Evolutionary conservation across 2,113 vertebrate species (phyloP), one percentile per base, ranked within the genome.

Genomic region (Clupea harengus): DNA sequence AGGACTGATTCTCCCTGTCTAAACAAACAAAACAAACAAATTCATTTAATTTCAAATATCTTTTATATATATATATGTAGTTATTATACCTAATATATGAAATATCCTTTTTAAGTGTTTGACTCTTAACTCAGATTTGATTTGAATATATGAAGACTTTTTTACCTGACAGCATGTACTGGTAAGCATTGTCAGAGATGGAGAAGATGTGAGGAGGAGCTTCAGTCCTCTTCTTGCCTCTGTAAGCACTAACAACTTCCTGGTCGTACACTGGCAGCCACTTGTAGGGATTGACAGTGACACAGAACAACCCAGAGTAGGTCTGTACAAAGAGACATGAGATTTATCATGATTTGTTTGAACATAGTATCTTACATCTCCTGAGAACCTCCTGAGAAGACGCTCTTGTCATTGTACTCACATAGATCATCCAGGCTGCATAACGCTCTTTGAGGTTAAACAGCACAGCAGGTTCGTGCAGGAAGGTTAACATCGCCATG

Each of bases 161-260:
- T 32, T 91, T 89, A 97, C 96, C 96, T 89, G 96, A 89, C 89
- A 96, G 91, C 97, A 97, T 97, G 94, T 96, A 94, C 93, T 97
- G 97, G 3, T 97, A 97, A 82, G 95, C 97, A 0, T 96, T 97
- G 90, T 97, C 97, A 9, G 97, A 97, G 94, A 97, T 97, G 92
- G 96, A 97, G 93, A 97, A 97, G 93, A 97, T 97, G 57, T 97
- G 96, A 84, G 97, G 97, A 9, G 97, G 96, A 39, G 97, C 97
- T 93, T 97, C 97, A 4, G 67, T 95, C 86, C 97, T 95, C 92
- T 97, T 97, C 95, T 97, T 97, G 89, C 97, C 97, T 90, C 97
- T 88, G 81, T 97, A 97, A 84, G 96, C 97, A 0, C 82, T 89
- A 18, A 97, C 96, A 83, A 97, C 97, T 81, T 96, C 95, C 0